Base-by-base conservation (phyloP, 2,113 vertebrate species). In the Odocoileus hemionus region DNA sequence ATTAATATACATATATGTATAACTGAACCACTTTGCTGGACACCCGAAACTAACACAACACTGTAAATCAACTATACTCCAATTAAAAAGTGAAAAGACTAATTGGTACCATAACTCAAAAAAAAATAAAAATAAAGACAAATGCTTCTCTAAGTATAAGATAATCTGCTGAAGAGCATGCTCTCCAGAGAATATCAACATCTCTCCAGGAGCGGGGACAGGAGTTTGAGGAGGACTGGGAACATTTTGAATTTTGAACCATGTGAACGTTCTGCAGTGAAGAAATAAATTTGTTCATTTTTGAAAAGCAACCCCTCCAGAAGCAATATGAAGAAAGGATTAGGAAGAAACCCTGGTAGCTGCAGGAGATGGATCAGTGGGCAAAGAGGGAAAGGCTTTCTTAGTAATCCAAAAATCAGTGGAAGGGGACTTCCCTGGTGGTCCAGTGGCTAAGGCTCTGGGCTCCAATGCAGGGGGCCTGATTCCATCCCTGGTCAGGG, bases 331-430 rank as follows among this genome's bases (percentile, higher is more conserved):
- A 28, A 57, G 79, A 45, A 43, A 80, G 57, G 45, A 12, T 0
- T 1, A n/a, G 91, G 52, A 64, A n/a, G 78, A 25, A 78, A 21
- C 5, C 25, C 7, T n/a, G 36, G 30, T 5, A 11, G 47, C 76
- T n/a, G 15, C 1, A 61, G 60, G 60, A 74, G 83, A 4, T 0
- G 19, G 28, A n/a, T 17, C 0, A 60, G 55, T 6, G 1, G 17
- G 28, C 74, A 33, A 13, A 23, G 5, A n/a, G 30, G 57, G 60
- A 13, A 55, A 36, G 54, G 28, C 36, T 26, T 19, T 17, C 50
- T 43, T 0, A 9, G 61, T 4, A 13, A 55, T 5, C 6, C 64
- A n/a, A 19, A 2, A 30, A 25, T 7, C n/a, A 12, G 67, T 70
- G n/a, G 10, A 70, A 19, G n/a, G 64, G 64, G 9, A 36, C n/a